Evolutionary conservation across 2,888 invertebrate species (phyloP).

Genomic region (Scaptomyza parva): DNA sequence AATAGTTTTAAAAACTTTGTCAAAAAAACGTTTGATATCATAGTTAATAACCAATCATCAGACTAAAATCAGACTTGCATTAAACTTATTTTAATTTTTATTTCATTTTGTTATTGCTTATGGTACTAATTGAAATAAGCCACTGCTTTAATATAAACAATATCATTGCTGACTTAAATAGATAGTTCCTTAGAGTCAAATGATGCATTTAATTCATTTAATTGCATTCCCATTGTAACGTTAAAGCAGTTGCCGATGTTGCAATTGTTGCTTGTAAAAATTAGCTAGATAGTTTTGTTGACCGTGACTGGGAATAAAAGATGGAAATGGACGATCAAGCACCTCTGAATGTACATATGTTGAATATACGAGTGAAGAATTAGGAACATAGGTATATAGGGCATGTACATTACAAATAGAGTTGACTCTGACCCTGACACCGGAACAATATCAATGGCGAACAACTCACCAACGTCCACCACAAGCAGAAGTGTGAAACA

Average conservation of each 20-base stretch:
- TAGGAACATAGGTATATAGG: slow-evolving; percentile 29
- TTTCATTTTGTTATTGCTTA: too few species aligned
- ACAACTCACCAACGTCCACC: slow-evolving; percentile 2
- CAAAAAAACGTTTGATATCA: too few species aligned
- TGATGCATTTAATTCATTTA: too few species aligned
- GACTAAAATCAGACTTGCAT: too few species aligned
- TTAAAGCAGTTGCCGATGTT: background rate
- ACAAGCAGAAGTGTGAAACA: slow-evolving; percentile 34
- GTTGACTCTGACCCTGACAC: slow-evolving; percentile 77
- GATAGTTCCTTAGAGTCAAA: too few species aligned
- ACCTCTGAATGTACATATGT: slow-evolving; percentile 1
- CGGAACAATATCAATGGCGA: slow-evolving; percentile 21
- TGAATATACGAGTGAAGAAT: background rate
- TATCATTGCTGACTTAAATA: too few species aligned
- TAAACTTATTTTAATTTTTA: too few species aligned
- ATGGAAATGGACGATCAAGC: slow-evolving; percentile 22
- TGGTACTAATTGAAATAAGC: too few species aligned
- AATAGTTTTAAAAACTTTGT: too few species aligned
- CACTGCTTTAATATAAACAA: too few species aligned
- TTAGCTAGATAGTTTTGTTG: background rate
- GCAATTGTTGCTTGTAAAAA: slow-evolving; percentile 24
- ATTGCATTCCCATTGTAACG: background rate
- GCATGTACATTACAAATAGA: slow-evolving; percentile 69
- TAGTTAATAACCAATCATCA: too few species aligned
- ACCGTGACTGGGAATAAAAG: background rate